Base-by-base conservation (phyloP, 2,797 vertebrate genomes). In the Cyprinella venusta region DNA sequence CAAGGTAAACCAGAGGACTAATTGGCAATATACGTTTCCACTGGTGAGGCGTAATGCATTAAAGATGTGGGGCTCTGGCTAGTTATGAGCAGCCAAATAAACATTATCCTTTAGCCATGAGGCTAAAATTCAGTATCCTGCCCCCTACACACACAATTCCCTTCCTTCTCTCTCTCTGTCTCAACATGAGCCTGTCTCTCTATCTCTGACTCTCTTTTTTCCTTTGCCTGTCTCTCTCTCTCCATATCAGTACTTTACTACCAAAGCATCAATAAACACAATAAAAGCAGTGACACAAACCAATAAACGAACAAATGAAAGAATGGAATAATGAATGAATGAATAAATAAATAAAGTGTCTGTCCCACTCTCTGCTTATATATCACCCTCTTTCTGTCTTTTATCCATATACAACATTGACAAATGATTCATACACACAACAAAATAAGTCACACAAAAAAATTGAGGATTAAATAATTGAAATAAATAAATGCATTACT, bases 1-100 rank as follows among this genome's bases (percentile, higher is more conserved):
- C 87, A 88, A 88, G 84, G 89, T 88, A 89, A 90, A 90, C 83
- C 88, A 64, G 19, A 77, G 76, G 78, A 71, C 82, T 90, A 90
- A 90, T 90, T 88, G 84, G 83, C 82, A 86, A 86, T 84, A 77
- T 68, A 86, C 38, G 71, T 83, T 88, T 88, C 87, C 84, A 86
- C 63, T 84, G 48, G 79, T 67, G 68, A 82, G 64, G 75, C 33
- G 36, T 85, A 84, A 88, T 84, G 83, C 80, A 77, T 84, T 81
- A 90, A 89, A 88, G 86, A 87, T 87, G 87, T 89, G 77, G 19
- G 40, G 67, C 74, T 70, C 71, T 56, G 36, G 81, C 64, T 71
- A 30, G 77, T 79, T 65, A 78, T 79, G 68, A 81, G 82, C 65
- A 83, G 83, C 54, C 76, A 84, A 80, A 86, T 79, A 86, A 86